phyloP scores from a whole-genome alignment of 2,888 invertebrate species.

The Dryobotodes eremita region DNA sequence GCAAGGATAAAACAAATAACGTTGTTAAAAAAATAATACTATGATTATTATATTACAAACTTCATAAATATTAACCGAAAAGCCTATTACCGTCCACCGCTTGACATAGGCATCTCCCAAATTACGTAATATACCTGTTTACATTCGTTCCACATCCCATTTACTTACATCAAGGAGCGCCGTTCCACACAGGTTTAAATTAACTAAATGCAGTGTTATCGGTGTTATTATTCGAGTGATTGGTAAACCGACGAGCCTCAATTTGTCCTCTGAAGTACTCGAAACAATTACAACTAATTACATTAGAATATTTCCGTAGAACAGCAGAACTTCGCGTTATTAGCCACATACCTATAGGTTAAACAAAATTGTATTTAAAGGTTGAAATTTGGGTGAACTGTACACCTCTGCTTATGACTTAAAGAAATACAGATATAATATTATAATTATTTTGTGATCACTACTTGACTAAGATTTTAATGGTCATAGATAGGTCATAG shows the following conservation, averaged over 20 bases:
- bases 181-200: slow-evolving; percentile 42
- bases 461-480: too few relatives aligned
- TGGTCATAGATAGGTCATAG: too few relatives aligned
- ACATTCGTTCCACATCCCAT: slow-evolving; percentile 21
- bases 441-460: too few relatives aligned
- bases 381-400: neutral
- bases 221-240: slow-evolving; percentile 48
- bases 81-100: neutral
- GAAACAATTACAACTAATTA: slow-evolving; percentile 36
- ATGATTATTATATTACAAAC: neutral
- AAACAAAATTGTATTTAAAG: neutral
- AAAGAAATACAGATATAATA: too few relatives aligned
- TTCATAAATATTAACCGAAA: neutral
- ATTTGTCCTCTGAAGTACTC: slow-evolving; percentile 24
- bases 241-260: slow-evolving; percentile 16
- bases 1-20: neutral
- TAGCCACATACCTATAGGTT: too few relatives aligned
- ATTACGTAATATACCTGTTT: neutral
- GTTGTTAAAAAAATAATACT: neutral
- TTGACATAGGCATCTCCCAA: neutral
- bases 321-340: neutral
- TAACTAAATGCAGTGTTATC: slow-evolving; percentile 47
- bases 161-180: slow-evolving; percentile 43
- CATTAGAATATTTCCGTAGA: slow-evolving; percentile 37
- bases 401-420: neutral